A percentile compares a stretch with the other conserved stretches of the same genome.
These are phyloP conservation scores for Melanaphis sacchari DNA, from an alignment of 1,140 invertebrate genomes.

Conservation along the genomic window DNA sequence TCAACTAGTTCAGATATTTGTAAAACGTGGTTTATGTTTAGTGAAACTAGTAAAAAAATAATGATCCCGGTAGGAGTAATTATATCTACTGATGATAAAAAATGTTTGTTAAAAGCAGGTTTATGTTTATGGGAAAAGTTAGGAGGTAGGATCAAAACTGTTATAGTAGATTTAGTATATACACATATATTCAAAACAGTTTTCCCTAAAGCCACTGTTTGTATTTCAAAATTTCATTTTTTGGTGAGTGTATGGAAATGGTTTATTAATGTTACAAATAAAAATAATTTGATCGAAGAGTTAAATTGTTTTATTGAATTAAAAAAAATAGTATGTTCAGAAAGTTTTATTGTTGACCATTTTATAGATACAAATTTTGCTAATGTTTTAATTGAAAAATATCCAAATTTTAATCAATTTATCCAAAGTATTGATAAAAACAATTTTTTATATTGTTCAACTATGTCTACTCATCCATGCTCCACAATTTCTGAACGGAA, in stretches of 20 bases:
- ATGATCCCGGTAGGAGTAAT: conserved; percentile 4
- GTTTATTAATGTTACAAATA: background rate
- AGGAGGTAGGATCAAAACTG: background rate
- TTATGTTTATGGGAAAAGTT: conserved; percentile 11
- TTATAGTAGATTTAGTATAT: background rate
- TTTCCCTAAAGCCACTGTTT: conserved; percentile 3
- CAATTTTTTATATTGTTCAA: background rate
- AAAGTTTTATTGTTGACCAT: background rate
- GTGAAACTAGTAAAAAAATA: background rate
- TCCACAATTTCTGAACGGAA: conserved; percentile 19
- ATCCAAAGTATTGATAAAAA: background rate
- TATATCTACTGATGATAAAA: background rate
- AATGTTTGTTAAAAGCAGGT: background rate
- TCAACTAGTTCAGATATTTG: background rate
- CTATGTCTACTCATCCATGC: background rate
- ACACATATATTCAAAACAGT: background rate
- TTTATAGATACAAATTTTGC: background rate
- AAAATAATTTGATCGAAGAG: background rate
- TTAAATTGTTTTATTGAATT: conserved; percentile 22
- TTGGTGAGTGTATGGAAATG: conserved; percentile 30
- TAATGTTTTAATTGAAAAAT: background rate
- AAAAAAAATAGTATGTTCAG: conserved; percentile 7
- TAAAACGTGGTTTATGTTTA: conserved; percentile 38
- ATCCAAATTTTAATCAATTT: conserved; percentile 12
- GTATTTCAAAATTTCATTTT: conserved; percentile 42